Conservation (phyloP, 1,140 invertebrate genomes). For the Sitodiplosis mosellana region DNA sequence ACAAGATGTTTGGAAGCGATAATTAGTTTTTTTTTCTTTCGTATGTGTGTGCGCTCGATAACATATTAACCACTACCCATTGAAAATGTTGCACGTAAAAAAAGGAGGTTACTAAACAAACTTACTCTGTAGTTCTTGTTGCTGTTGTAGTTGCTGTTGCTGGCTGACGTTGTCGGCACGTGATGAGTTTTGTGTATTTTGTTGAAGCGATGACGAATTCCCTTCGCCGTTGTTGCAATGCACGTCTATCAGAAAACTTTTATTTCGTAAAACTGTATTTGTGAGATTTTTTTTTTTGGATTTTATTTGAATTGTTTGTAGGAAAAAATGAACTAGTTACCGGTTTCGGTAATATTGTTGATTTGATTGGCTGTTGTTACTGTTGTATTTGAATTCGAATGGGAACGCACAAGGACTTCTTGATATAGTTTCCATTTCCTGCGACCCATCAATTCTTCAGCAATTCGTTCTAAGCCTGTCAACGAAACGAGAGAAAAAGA, state of each 20-base stretch:
- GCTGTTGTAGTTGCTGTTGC: too few species aligned
- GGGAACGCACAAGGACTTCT: constrained; percentile 40
- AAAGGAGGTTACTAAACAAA: too few species aligned
- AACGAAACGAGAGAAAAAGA: neutral
- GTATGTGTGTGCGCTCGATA: too few species aligned
- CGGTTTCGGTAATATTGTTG: constrained; percentile 1
- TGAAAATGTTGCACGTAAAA: too few species aligned
- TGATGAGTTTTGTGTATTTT: too few species aligned
- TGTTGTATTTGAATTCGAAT: constrained; percentile 6
- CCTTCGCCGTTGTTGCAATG: neutral
- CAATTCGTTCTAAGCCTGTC: constrained; percentile 83
- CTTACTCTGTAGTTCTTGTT: too few species aligned
- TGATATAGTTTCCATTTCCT: constrained; percentile 84
- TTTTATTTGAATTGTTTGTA: neutral
- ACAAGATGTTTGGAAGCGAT: too few species aligned
- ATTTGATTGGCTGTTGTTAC: neutral
- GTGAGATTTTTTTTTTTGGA: too few species aligned
- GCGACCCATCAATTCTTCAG: constrained; percentile 87
- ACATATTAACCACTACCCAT: too few species aligned
- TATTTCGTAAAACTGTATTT: neutral
- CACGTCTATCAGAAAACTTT: neutral
- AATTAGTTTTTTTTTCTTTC: too few species aligned
- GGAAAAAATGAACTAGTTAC: neutral
- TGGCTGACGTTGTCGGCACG: too few species aligned
- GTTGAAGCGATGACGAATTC: too few species aligned